A percentile compares a stretch with the other conserved stretches of the same genome.
These are phyloP conservation scores for Spicauda simplicius DNA, from an alignment of 2,888 invertebrate genomes.

Conservation along the genomic window DNA sequence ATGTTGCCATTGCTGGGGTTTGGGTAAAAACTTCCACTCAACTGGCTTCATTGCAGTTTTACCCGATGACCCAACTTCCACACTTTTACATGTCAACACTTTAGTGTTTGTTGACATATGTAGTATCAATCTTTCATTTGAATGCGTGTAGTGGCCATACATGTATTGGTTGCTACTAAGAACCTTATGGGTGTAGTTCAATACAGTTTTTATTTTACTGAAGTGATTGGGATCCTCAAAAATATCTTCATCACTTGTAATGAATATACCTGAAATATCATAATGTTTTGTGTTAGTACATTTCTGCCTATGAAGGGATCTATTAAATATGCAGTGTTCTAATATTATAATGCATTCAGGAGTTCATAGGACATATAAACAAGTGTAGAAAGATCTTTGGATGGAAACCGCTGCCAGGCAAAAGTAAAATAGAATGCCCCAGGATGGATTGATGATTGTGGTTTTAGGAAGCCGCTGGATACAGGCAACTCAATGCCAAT, in stretches of 20 bases:
- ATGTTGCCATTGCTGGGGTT: constrained; percentile 89
- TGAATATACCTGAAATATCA: constrained; percentile 86
- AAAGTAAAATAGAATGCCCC: too few species aligned
- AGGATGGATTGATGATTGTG: too few species aligned
- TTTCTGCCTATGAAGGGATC: too few species aligned
- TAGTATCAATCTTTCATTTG: constrained; percentile 87
- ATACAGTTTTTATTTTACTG: constrained; percentile 84
- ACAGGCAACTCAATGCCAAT: too few species aligned
- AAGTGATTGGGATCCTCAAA: constrained; percentile 84
- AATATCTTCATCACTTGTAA: constrained; percentile 88
- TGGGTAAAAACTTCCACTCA: constrained; percentile 91
- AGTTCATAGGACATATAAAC: too few species aligned
- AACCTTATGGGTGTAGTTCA: constrained; percentile 84
- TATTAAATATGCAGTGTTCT: too few species aligned
- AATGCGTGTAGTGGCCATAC: constrained; percentile 82
- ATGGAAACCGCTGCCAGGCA: too few species aligned
- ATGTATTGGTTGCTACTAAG: constrained; percentile 84
- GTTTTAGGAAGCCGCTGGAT: too few species aligned
- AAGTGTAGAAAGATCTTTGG: too few species aligned
- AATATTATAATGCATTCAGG: too few species aligned
- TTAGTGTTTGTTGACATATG: constrained; percentile 82
- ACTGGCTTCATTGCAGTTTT: constrained; percentile 86
- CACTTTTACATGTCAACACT: constrained; percentile 86
- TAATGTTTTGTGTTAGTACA: too few species aligned
- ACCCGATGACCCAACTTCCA: constrained; percentile 79